Evolutionary conservation across 2,888 invertebrate genomes (phyloP), one percentile per base, ranked within the genome.

Genomic region (Anoncus sp.): DNA sequence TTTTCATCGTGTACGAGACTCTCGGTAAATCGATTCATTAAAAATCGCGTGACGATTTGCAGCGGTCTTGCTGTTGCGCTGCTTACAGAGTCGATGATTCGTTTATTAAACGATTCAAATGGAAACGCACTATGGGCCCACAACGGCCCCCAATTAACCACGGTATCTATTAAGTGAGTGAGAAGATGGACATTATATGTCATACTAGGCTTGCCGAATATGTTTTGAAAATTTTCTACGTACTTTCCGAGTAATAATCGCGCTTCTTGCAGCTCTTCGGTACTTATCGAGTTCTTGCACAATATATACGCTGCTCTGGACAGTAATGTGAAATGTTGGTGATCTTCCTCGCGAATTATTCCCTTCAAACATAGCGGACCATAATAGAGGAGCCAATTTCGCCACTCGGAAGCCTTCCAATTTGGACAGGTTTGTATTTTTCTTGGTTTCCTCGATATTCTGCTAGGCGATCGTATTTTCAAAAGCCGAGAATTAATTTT

Each of bases 141-240:
- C 31, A 31, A 5, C 72, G n/a, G 75, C 10, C 75, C 75, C 57
- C 66, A 70, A 47, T 60, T 70, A 0, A 73, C 24, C n/a, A 78
- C 67, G 16, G 62, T 65, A 18, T 75, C 66, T 20, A 31, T 12
- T 18, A 72, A 53, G 35, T 81, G 79, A 22, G 40, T 49, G 7
- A 73, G 47, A 1, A 65, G 22, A 51, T 79, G 81, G 24, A 81
- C 10, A 45, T 81, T 81, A 9, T 24, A 77, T 10, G 65, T 72
- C 79, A 79, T 72, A 18, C 62, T 53, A 45, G 62, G 18, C 14
- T 12, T 51, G n/a, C 75, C 77, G 53, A 77, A 77, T 22, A 16
- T 59, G 16, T 38, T n/a, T 43, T 80, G 49, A 51, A 71, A 82
- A 0, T 35, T 2, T 40, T 24, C 38, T 1, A 72, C 40, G 49